Conservation (phyloP, 2,888 invertebrate species). For the Aphidoletes aphidimyza region DNA sequence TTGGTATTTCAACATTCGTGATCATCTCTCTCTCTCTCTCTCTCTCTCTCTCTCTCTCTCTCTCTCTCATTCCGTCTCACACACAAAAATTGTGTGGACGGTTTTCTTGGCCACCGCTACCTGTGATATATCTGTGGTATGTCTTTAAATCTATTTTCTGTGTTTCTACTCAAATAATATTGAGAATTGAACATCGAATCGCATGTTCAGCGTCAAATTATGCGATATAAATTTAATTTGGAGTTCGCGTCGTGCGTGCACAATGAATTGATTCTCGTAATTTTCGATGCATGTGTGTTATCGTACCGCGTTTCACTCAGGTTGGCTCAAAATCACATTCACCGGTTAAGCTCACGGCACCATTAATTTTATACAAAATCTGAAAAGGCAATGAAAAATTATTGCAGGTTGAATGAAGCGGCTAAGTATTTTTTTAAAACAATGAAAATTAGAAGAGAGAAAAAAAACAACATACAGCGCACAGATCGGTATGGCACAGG, state of each 20-base stretch:
- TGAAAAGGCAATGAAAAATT: not conserved
- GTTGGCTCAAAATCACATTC: not conserved
- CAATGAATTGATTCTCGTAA: not conserved
- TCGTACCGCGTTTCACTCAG: too few species aligned
- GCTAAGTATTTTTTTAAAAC: not conserved
- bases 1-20: not conserved
- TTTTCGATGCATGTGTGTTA: not conserved
- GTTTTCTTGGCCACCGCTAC: too few species aligned
- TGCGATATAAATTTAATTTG: not conserved
- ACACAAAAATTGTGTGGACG: too few species aligned
- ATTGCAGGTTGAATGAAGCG: not conserved
- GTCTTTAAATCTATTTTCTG: too few species aligned
- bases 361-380: not conserved
- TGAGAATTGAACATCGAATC: not conserved
- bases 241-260: not conserved
- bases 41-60: not conserved
- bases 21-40: not conserved
- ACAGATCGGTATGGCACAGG: not conserved
- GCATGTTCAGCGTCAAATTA: not conserved
- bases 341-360: not conserved
- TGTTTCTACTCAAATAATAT: not conserved
- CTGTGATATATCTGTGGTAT: too few species aligned
- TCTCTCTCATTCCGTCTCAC: not conserved
- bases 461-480: not conserved
- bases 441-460: not conserved